Base-by-base conservation (phyloP, 2,113 vertebrate species). In the Hippocampus abdominalis region DNA sequence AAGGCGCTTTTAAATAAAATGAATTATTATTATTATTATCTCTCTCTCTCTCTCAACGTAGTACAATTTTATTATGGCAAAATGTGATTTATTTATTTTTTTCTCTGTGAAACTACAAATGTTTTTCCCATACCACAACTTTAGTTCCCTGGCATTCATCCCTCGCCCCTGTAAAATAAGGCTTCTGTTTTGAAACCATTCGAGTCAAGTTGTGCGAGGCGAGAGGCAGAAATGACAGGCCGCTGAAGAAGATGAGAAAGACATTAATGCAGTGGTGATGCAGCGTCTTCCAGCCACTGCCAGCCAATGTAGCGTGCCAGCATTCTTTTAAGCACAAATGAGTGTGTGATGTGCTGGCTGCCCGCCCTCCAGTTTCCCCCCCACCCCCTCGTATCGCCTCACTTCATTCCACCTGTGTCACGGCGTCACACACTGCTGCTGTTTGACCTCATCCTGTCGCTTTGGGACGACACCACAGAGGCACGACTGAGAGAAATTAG, bases 251-350 rank as follows among this genome's bases (percentile, higher is more conserved):
- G 74, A 60, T 72, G 44, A 36, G 51, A 39, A 64, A 40, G 57
- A 82, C 74, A 66, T 61, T 62, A 56, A 69, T 80, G 56, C 66
- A 67, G 69, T 66, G 60, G 69, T 64, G 46, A 68, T 62, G 63
- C 64, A 71, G 81, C 75, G 73, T 74, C 71, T 77, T 82, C 68
- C 71, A 85, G 84, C 86, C 76, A 82, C 68, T 86, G 70, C 82
- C 75, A 82, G 83, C 75, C 78, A 79, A 76, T 84, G 77, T 82
- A 77, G 80, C 80, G 84, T 83, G 80, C 72, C 80, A 81, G 69
- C 78, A 88, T 90, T 92, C 84, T 87, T 88, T 90, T 86, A 82
- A 57, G 54, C 54, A 25, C 54, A 57, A 57, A 57, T 57, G 54
- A 57, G 54, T 15, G 54, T 56, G 54, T 27, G 54, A 57, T 15